Evolutionary conservation across 64 coral and sea anemone species (phyloP).

Genomic region (Dendronephthya gigantea): DNA sequence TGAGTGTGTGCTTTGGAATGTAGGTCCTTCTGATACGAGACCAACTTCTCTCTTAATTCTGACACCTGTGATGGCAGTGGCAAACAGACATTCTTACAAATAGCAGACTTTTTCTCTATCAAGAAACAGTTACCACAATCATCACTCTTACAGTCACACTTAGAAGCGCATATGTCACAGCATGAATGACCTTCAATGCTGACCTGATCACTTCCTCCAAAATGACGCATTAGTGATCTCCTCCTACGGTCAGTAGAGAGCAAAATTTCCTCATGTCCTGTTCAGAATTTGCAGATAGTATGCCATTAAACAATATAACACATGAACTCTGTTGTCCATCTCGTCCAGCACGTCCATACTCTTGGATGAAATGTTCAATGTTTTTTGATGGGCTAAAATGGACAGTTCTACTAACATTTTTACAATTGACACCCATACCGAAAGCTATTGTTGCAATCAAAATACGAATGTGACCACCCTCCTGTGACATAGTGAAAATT

Average conservation of each 20-base stretch:
- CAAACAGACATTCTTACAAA: too few species aligned
- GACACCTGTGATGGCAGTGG: too few species aligned
- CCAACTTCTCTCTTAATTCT: too few species aligned
- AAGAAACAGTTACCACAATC: constrained; percentile 19
- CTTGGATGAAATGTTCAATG: constrained; percentile 56
- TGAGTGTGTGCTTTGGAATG: too few species aligned
- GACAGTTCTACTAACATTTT: constrained; percentile 41
- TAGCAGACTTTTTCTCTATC: too few species aligned
- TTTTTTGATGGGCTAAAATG: constrained; percentile 76
- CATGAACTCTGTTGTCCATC: constrained; percentile 45
- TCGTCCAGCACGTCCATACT: constrained; percentile 58
- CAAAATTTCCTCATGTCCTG: constrained; percentile 35
- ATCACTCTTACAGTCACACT: constrained; percentile 28
- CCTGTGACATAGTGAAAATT: constrained; percentile 42
- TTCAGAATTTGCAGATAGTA: constrained; percentile 27
- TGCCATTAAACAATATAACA: constrained; percentile 45
- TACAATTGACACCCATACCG: constrained; percentile 46
- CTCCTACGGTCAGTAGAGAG: constrained; percentile 18
- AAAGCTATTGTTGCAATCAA: constrained; percentile 53
- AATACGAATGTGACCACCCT: constrained; percentile 46
- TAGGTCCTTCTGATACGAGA: too few species aligned
- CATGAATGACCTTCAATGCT: constrained; percentile 3
- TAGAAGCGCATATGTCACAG: constrained; percentile 30
- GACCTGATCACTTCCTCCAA: neutral
- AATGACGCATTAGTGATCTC: constrained; percentile 27